Evolutionary conservation across 2,888 invertebrate species (phyloP).

Genomic region (Tipula helvola): DNA sequence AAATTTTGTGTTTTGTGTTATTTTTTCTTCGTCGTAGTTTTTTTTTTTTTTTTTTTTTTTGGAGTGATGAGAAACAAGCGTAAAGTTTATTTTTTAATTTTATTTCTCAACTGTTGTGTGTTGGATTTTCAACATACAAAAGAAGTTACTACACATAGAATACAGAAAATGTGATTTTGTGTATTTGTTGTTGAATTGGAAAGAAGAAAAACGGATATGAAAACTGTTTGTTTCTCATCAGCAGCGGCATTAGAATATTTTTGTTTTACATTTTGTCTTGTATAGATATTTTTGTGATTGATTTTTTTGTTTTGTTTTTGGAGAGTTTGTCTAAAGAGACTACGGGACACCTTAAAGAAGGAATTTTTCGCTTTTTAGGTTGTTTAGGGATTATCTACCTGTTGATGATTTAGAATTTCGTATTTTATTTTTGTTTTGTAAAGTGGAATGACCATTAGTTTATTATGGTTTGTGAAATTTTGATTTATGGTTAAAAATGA

Average conservation of each 20-base stretch:
- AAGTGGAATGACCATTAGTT: background rate
- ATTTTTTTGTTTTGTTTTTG: background rate
- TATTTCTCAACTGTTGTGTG: background rate
- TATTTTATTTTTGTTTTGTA: background rate
- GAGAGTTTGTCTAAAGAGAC: background rate
- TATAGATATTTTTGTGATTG: background rate
- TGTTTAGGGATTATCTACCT: background rate
- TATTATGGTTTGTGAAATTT: background rate
- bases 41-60: background rate
- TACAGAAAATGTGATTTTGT: background rate
- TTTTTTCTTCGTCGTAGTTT: background rate
- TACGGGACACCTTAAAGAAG: background rate
- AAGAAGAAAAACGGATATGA: conserved; percentile 4
- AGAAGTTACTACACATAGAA: background rate
- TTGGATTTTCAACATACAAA: background rate
- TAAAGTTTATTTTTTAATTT: background rate
- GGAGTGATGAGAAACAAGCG: background rate
- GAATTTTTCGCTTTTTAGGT: background rate
- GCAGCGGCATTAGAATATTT: background rate
- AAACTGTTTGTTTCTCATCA: conserved; percentile 4
- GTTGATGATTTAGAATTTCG: background rate
- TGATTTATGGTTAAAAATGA: background rate
- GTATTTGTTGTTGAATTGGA: background rate
- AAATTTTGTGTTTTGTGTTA: conserved; percentile 4
- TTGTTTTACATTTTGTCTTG: background rate